These are phyloP conservation scores for Botrylloides violaceus DNA, from an alignment of 23 tunicate species.

Conservation along the genomic window DNA sequence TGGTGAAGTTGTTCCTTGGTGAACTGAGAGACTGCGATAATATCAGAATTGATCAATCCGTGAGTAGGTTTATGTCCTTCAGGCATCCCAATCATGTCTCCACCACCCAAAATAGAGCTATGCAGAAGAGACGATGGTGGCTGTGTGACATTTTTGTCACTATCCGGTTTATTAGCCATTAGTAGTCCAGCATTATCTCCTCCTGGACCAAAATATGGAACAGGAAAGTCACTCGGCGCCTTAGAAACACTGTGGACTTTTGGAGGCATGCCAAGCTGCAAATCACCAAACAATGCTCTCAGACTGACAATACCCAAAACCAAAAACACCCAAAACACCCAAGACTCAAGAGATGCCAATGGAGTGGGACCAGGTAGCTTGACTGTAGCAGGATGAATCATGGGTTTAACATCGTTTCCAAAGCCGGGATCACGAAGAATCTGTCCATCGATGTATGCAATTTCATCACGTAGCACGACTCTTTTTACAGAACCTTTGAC, in stretches of 20 bases:
- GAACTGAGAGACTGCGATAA: conserved; percentile 34
- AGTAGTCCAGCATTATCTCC: neutral
- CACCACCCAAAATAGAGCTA: conserved; percentile 19
- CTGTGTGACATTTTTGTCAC: conserved; percentile 29
- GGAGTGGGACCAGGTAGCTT: neutral
- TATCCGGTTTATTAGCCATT: neutral
- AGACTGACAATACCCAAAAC: conserved; percentile 10
- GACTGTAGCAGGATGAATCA: conserved; percentile 3
- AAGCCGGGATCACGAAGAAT: conserved; percentile 51
- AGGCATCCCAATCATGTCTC: conserved; percentile 8
- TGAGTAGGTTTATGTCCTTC: conserved; percentile 14
- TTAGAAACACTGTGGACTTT: conserved; percentile 52
- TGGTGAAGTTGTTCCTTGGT: conserved; percentile 66
- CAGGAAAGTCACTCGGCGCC: conserved; percentile 38
- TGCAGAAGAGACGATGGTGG: neutral
- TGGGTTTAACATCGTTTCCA: conserved; percentile 39
- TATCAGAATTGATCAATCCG: conserved; percentile 48
- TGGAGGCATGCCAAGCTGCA: conserved; percentile 50
- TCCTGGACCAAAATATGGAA: conserved; percentile 29
- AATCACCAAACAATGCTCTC: neutral
- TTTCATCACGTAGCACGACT: conserved; percentile 57
- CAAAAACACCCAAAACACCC: neutral
- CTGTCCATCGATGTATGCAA: conserved; percentile 79
- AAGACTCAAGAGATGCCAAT: conserved; percentile 2
- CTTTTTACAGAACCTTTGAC: conserved; percentile 68